These are phyloP conservation scores for Sacculina carcini DNA, from an alignment of 2,888 invertebrate genomes.

Conservation along the genomic window DNA sequence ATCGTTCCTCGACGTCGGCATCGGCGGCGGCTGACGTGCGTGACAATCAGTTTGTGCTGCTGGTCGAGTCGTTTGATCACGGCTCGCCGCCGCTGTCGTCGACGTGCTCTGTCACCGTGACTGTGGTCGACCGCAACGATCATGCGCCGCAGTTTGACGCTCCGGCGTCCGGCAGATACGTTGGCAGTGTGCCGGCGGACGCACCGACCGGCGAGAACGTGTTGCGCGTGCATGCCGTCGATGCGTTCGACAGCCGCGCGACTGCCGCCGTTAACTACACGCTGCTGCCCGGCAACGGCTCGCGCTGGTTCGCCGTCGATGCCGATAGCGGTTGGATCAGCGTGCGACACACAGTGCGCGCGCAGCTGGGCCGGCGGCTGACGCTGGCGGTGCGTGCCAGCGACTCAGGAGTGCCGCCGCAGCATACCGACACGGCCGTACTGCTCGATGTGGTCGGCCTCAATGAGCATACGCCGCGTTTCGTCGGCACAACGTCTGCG, in stretches of 20 bases:
- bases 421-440: constrained; percentile 43
- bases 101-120: constrained; percentile 56
- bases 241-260: constrained; percentile 20
- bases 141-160: constrained; percentile 57
- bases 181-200: constrained; percentile 50
- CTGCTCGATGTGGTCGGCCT: constrained; percentile 57
- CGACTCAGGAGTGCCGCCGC: constrained; percentile 68
- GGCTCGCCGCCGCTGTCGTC: constrained; percentile 85
- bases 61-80: constrained; percentile 72
- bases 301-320: constrained; percentile 19
- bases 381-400: constrained; percentile 41
- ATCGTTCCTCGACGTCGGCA: constrained; percentile 37
- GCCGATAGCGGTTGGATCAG: constrained; percentile 34
- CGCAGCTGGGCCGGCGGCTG: constrained; percentile 28
- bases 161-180: constrained; percentile 27
- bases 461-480: constrained; percentile 50
- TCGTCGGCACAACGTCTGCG: too few species aligned
- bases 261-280: constrained; percentile 20
- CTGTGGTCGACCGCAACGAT: constrained; percentile 74
- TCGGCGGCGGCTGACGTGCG: too few species aligned
- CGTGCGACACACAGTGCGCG: constrained; percentile 31
- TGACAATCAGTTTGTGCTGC: constrained; percentile 68
- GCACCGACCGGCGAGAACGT: constrained; percentile 12
- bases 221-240: constrained; percentile 15
- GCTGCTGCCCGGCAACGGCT: constrained; percentile 19